These are phyloP conservation scores for Diadophis punctatus DNA, from an alignment of 2,113 vertebrate genomes.

Conservation along the genomic window DNA sequence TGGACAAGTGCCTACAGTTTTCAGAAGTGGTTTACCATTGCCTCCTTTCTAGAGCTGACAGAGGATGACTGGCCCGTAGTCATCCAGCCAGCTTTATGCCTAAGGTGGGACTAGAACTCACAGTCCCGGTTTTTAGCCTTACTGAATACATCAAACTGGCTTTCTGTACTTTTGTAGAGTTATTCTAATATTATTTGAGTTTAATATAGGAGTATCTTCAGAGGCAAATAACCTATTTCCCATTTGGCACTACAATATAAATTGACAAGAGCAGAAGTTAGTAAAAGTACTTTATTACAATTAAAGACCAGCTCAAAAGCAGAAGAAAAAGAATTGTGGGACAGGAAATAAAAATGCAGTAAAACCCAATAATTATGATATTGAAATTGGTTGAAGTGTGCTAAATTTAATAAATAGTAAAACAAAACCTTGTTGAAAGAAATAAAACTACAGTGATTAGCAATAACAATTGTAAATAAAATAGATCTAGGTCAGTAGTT, in stretches of 20 bases:
- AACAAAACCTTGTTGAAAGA: not conserved
- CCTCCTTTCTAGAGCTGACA: not conserved
- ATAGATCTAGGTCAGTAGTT: too few relatives aligned
- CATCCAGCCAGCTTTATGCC: not conserved
- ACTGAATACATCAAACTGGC: not conserved
- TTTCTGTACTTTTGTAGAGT: constrained; percentile 44
- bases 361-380: not conserved
- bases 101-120: not conserved
- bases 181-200: constrained; percentile 26
- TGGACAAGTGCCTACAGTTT: not conserved
- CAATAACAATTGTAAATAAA: not conserved
- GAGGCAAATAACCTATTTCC: not conserved
- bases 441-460: not conserved
- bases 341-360: not conserved
- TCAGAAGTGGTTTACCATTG: not conserved
- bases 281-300: not conserved
- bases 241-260: not conserved
- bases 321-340: constrained; percentile 3
- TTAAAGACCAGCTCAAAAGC: not conserved
- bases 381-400: not conserved
- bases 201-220: constrained; percentile 19
- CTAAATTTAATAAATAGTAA: not conserved
- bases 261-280: not conserved
- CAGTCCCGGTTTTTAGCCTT: not conserved
- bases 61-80: not conserved